Evolutionary conservation across 30 jellyfish, hydroid and myxozoan species (phyloP).

Genomic region (Sanderia malayensis): DNA sequence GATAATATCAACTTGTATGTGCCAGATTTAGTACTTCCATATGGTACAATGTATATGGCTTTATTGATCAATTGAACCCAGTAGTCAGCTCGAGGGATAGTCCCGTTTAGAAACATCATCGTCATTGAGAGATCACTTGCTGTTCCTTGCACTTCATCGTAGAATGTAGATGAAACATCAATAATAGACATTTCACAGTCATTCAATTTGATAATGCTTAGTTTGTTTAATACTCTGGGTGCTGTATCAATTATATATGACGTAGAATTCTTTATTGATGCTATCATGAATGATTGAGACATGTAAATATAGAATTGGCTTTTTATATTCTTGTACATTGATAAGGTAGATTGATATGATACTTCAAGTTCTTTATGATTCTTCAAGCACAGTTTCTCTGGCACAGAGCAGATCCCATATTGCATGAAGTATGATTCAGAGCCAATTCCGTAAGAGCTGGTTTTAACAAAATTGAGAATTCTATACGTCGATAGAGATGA

Average conservation of each 20-base stretch:
- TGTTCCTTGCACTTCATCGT: constrained; percentile 63
- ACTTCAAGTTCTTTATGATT: constrained; percentile 14
- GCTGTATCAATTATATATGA: constrained; percentile 36
- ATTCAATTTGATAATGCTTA: constrained; percentile 13
- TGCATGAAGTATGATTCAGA: constrained; percentile 47
- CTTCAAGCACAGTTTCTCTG: constrained; percentile 16
- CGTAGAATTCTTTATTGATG: constrained; percentile 46
- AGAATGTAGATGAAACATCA: constrained; percentile 45
- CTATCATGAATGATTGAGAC: constrained; percentile 17
- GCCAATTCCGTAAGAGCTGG: constrained; percentile 27
- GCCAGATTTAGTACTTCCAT: constrained; percentile 31
- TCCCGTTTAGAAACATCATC: constrained; percentile 33
- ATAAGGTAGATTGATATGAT: neutral
- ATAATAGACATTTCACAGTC: constrained; percentile 40
- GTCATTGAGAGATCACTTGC: neutral
- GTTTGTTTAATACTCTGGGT: constrained; percentile 29
- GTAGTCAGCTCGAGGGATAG: constrained; percentile 5
- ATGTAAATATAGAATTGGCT: constrained; percentile 23
- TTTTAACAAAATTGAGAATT: constrained; percentile 39
- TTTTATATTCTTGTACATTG: constrained; percentile 9
- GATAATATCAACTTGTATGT: constrained; percentile 33
- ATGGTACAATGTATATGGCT: constrained; percentile 57
- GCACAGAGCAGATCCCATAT: constrained; percentile 66
- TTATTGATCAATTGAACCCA: constrained; percentile 60
- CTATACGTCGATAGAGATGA: constrained; percentile 43